These are phyloP conservation scores for Alcis repandata DNA, from an alignment of 2,888 invertebrate genomes.

Conservation along the genomic window DNA sequence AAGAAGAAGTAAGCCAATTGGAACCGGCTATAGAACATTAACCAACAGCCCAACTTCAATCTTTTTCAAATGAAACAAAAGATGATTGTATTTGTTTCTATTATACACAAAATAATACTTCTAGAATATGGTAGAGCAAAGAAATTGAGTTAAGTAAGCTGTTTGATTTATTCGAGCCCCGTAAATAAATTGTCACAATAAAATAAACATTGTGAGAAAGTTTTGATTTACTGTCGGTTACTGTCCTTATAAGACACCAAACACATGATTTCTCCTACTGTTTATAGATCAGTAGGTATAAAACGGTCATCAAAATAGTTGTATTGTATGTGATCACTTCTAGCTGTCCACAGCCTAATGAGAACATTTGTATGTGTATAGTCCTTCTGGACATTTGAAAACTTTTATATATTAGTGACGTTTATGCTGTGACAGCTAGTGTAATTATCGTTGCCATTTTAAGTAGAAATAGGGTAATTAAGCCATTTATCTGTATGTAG, in stretches of 20 bases:
- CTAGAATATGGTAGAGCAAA: not conserved
- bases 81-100: not conserved
- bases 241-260: slow-evolving; percentile 18
- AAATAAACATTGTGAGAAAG: slow-evolving; percentile 6
- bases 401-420: slow-evolving; percentile 53
- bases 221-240: not conserved
- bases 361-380: slow-evolving; percentile 58
- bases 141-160: too few species aligned
- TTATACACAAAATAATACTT: not conserved
- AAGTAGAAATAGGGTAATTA: slow-evolving; percentile 61
- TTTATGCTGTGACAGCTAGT: slow-evolving; percentile 56
- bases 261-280: slow-evolving; percentile 51
- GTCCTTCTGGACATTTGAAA: slow-evolving; percentile 28
- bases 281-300: slow-evolving; percentile 47
- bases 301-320: slow-evolving; percentile 50
- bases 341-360: slow-evolving; percentile 58
- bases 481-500: slow-evolving; percentile 43
- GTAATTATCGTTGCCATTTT: slow-evolving; percentile 73
- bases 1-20: slow-evolving; percentile 13
- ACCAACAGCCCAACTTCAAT: not conserved
- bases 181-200: not conserved
- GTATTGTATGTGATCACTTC: slow-evolving; percentile 56
- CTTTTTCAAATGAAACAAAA: not conserved
- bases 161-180: too few species aligned
- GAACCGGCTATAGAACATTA: not conserved